Base-by-base conservation (phyloP, 1,140 invertebrate species). In the Micrasema longulum region DNA sequence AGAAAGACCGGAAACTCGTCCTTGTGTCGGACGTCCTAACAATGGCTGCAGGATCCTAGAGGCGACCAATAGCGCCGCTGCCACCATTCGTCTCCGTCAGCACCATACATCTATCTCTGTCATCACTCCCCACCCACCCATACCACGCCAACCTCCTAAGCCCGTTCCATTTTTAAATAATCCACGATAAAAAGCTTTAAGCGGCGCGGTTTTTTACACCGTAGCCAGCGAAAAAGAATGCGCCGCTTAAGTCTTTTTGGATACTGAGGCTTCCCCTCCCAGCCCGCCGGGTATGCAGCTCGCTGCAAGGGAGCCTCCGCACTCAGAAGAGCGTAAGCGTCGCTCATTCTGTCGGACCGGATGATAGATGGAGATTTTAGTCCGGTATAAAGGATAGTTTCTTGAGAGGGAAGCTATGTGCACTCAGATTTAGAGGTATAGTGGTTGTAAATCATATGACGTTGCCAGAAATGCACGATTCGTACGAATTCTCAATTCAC, bases 321-420 rank as follows among this genome's bases (percentile, higher is more conserved):
- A n/a, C 16, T 6, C 41, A 20, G 45, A 72, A 76, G 20, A 45
- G 9, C 52, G 65, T 23, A 72, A 72, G 74, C 62, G 71, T 10
- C 74, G n/a, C 1, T 36, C n/a, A 18, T 57, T 50, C 71, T 69
- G 67, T 70, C 66, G 22, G 70, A 75, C 74, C 60, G 67, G 68
- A 76, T 76, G 74, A 76, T 76, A 68, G 74, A 76, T 76, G 74
- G 74, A 76, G 66, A 72, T 76, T 71, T 65, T 76, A 69, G 74
- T 76, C 74, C 62, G 71, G 71, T 67, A 76, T 76, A 76, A 76
- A 76, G 67, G 74, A 76, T 76, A 72, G 70, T 72, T 76, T 70
- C 74, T 76, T 69, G 60, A 38, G 52, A 70, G 74, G 74, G n/a
- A 69, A 65, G 74, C 16, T 62, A 11, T 67, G 48, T 52, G 31